phyloP scores from a whole-genome alignment of 2,888 invertebrate species.

The Apotomis betuletana region DNA sequence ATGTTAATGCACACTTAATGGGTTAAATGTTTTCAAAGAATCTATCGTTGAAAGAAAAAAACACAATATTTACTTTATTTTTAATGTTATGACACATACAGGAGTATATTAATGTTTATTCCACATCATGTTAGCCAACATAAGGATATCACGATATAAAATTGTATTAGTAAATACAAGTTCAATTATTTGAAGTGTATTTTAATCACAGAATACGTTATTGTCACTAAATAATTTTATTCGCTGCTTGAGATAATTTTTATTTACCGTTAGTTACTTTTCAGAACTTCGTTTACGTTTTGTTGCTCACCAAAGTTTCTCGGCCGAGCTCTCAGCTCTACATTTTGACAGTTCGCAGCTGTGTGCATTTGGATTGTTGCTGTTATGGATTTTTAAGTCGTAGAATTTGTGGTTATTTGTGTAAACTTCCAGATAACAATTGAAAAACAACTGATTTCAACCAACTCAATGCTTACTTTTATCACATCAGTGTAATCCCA shows the following conservation, averaged over 20 bases:
- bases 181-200: background rate
- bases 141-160: background rate
- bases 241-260: background rate
- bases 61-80: no score
- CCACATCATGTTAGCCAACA: slow-evolving; percentile 12
- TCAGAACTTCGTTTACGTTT: slow-evolving; percentile 21
- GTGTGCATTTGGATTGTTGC: slow-evolving; percentile 70
- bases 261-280: background rate
- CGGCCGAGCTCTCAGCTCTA: slow-evolving; percentile 19
- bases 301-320: slow-evolving; percentile 35
- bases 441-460: slow-evolving; percentile 27
- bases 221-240: no score
- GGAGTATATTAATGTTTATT: background rate
- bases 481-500: slow-evolving; percentile 26
- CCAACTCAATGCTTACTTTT: slow-evolving; percentile 20
- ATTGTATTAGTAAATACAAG: background rate
- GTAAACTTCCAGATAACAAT: slow-evolving; percentile 39
- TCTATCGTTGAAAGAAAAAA: no score
- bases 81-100: background rate
- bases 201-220: background rate
- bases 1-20: no score
- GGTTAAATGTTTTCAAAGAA: no score
- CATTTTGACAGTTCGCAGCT: slow-evolving; percentile 78
- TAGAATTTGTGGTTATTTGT: slow-evolving; percentile 51
- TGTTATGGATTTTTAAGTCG: slow-evolving; percentile 63